Conservation (phyloP, 1,140 invertebrate genomes). For the Hypsibius dujardini region DNA sequence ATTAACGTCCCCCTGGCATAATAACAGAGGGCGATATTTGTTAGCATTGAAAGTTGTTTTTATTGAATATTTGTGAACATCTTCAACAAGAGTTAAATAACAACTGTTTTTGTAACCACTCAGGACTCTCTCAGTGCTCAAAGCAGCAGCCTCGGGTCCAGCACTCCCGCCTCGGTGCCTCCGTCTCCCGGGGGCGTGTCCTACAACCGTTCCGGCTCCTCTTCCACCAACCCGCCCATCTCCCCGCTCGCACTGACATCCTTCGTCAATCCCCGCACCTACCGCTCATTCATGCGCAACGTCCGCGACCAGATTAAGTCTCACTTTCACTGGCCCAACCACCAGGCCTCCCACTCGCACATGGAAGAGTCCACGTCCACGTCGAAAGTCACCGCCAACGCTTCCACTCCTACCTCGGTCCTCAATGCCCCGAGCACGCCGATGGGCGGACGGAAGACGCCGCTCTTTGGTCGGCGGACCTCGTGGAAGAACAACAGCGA, state of each 20-base stretch:
- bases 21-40: no score
- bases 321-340: slow-evolving; percentile 11
- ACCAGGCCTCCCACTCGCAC: neutral
- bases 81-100: no score
- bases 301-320: slow-evolving; percentile 10
- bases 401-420: neutral
- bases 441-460: neutral
- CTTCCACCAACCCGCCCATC: neutral
- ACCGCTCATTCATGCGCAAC: slow-evolving; percentile 4
- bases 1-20: no score
- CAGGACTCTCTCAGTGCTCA: neutral
- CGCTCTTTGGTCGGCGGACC: neutral
- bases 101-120: no score
- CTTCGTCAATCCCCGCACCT: slow-evolving; percentile 3
- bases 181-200: neutral
- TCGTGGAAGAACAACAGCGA: neutral
- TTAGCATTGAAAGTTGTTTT: no score
- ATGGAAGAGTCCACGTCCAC: neutral
- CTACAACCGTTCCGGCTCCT: neutral
- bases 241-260: slow-evolving; percentile 3
- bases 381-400: neutral
- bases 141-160: neutral
- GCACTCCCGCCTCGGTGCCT: neutral
- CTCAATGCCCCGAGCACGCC: neutral
- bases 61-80: no score